Base-by-base conservation (phyloP, 53 echinoderm and acorn worm genomes). In the Zoroaster sp. region DNA sequence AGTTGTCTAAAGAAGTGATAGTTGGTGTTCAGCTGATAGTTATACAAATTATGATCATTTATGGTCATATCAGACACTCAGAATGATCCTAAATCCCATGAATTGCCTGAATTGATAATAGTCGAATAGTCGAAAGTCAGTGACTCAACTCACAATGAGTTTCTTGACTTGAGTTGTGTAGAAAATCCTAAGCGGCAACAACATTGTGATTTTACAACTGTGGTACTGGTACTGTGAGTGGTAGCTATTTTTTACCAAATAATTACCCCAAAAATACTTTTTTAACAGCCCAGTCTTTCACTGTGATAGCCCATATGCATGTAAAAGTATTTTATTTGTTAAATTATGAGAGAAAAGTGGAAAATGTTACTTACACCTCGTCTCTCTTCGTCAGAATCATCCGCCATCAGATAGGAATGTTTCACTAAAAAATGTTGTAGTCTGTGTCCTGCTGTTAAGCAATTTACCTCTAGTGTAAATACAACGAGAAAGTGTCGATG, bases 381-480 rank as follows among this genome's bases (percentile, higher is more conserved):
- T 69, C 72, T 94, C 85, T 94, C 94, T 85, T 94, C 94, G 83
- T 92, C 94, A 51, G 89, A 94, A 49, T 94, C 94, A 94, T 94
- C 94, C 94, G 94, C 94, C 94, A 94, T 94, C 86, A 89, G 94
- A n/a, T n/a, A 89, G 35, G 71, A 85, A 85, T 85, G 85, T 71
- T 34, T 43, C 3, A n/a, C 54, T n/a, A 20, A 59, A 54, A 59
- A 28, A 25, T 2, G 28, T 20, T 5, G 3, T 55, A 28, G 63
- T 59, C 63, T 10, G 63, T 25, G 28, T 59, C 63, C 63, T 25
- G 30, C 15, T 59, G 8, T 25, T 20, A 59, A 21, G 4, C 17
- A 15, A 28, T 25, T 0, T 9, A 6, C 1, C 2, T 9, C 30
- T 28, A 59, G 2, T 59, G 63, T 3, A 9, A 59, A 28, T 9